A percentile compares a stretch with the other conserved stretches of the same genome.
These are phyloP conservation scores for Orchesella flavescens DNA, from an alignment of 2,888 invertebrate genomes.

Conservation along the genomic window DNA sequence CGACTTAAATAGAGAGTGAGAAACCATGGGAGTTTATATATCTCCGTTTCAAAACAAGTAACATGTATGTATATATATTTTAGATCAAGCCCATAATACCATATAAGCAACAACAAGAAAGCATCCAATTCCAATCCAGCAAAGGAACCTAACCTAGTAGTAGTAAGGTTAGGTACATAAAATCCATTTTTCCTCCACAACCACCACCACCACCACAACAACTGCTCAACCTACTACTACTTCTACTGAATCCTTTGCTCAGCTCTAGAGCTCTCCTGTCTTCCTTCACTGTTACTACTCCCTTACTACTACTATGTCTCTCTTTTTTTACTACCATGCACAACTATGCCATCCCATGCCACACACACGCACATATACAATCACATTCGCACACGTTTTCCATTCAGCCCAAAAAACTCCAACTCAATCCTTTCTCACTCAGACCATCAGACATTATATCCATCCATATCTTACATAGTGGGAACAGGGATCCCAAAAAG, in stretches of 20 bases:
- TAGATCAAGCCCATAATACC: too few species aligned
- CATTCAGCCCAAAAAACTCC: constrained; percentile 8
- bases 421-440: not conserved
- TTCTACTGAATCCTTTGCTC: not conserved
- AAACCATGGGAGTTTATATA: too few species aligned
- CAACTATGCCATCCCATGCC: not conserved
- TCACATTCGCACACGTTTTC: constrained; percentile 36
- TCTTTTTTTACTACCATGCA: not conserved
- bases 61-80: too few species aligned
- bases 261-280: not conserved
- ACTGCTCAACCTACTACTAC: constrained; percentile 5
- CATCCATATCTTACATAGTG: not conserved
- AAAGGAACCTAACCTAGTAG: not conserved
- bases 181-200: constrained; percentile 45
- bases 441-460: not conserved
- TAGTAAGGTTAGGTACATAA: not conserved
- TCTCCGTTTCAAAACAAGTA: too few species aligned
- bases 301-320: not conserved
- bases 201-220: constrained; percentile 27
- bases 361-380: constrained; percentile 17
- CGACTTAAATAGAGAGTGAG: too few species aligned
- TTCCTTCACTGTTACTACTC: not conserved
- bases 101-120: not conserved
- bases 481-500: not conserved
- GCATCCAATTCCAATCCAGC: constrained; percentile 8